Conservation (phyloP, 2,797 vertebrate species). For the Poeciliopsis infans region DNA sequence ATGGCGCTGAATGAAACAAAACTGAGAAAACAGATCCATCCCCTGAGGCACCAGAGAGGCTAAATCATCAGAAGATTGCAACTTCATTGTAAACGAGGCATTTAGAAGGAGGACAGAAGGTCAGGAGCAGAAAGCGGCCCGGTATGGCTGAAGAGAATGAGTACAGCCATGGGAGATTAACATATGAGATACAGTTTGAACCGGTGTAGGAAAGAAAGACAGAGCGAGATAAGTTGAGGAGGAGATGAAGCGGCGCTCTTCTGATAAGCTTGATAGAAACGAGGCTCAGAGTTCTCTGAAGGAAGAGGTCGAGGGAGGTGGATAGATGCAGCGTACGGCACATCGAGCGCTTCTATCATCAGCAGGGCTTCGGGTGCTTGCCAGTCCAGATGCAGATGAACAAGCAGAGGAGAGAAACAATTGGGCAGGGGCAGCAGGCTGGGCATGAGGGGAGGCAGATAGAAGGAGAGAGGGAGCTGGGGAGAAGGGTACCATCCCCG, state of each 20-base stretch:
- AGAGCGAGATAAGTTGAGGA: conserved; percentile 69
- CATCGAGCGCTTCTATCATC: conserved; percentile 63
- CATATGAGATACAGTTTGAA: conserved; percentile 69
- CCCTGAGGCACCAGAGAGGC: conserved; percentile 21
- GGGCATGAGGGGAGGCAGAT: conserved; percentile 80
- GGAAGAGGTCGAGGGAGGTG: conserved; percentile 67
- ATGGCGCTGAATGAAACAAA: conserved; percentile 34
- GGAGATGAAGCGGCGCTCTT: conserved; percentile 78
- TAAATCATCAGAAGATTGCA: conserved; percentile 48
- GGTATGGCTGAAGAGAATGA: conserved; percentile 63
- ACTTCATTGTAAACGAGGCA: conserved; percentile 39
- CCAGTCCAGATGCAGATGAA: conserved; percentile 82
- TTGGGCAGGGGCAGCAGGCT: conserved; percentile 79
- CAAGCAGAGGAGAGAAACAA: conserved; percentile 77
- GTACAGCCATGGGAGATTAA: conserved; percentile 73
- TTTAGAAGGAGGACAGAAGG: conserved; percentile 62
- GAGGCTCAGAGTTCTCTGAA: conserved; percentile 70
- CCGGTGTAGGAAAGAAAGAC: conserved; percentile 64
- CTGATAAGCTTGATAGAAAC: conserved; percentile 80
- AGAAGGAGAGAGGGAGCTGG: conserved; percentile 74
- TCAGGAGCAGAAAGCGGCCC: conserved; percentile 56
- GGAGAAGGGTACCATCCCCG: conserved; percentile 95
- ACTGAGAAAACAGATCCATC: conserved; percentile 20
- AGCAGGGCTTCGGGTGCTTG: conserved; percentile 70
- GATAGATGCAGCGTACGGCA: conserved; percentile 63